Percentiles rank a stretch among this genome's conserved stretches.
These are phyloP conservation scores for Natator depressus DNA, from an alignment of 2,113 vertebrate genomes.

Conservation along the genomic window DNA sequence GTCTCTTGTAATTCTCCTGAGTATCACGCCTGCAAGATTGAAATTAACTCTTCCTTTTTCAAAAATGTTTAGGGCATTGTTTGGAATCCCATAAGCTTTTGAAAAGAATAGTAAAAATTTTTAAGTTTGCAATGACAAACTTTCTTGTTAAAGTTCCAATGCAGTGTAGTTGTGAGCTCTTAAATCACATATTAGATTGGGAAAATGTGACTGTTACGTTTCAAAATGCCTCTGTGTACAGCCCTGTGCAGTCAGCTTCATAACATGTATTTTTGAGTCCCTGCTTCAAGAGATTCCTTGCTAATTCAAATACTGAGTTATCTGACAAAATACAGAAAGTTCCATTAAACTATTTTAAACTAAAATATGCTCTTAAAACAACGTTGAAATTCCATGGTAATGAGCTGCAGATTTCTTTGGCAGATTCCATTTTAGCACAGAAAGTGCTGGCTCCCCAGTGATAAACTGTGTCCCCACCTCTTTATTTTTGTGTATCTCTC, in stretches of 20 bases:
- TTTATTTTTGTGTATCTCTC: not conserved
- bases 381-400: conserved; percentile 19
- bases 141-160: not conserved
- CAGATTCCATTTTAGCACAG: not conserved
- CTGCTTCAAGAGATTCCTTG: not conserved
- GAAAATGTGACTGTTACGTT: not conserved
- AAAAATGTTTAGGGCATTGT: not conserved
- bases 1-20: not conserved
- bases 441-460: not conserved
- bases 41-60: not conserved
- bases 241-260: not conserved
- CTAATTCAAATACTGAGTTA: not conserved
- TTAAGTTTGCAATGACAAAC: not conserved
- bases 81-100: not conserved
- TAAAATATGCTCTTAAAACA: not conserved
- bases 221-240: not conserved
- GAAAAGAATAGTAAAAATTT: not conserved
- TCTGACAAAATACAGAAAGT: conserved; percentile 9
- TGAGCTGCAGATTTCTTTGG: not conserved
- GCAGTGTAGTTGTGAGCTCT: not conserved
- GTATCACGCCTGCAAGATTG: not conserved
- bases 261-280: not conserved
- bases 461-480: not conserved
- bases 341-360: not conserved
- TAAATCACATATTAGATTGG: not conserved